Evolutionary conservation across 2,797 vertebrate genomes (phyloP).

Genomic region (Melanogrammus aeglefinus): DNA sequence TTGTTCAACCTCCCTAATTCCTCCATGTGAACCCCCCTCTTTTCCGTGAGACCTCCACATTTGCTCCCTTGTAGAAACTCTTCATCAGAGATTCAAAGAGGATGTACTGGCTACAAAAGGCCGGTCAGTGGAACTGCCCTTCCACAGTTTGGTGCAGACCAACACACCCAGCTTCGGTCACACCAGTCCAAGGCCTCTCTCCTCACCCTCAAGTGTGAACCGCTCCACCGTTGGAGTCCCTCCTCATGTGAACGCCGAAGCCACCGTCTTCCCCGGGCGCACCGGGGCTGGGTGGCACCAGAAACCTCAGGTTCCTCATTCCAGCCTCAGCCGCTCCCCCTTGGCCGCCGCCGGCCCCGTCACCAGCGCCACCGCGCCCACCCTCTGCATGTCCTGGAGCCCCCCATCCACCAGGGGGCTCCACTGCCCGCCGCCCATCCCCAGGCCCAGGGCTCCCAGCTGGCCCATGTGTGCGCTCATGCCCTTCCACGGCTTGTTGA

Average conservation of each 20-base stretch:
- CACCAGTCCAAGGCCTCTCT: too few species aligned
- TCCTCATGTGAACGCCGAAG: conserved; percentile 84
- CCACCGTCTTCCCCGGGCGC: conserved; percentile 84
- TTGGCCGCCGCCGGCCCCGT: conserved; percentile 73
- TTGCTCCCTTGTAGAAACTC: too few species aligned
- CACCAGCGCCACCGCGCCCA: conserved; percentile 82
- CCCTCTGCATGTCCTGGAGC: conserved; percentile 77
- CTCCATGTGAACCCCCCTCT: too few species aligned
- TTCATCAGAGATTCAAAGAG: too few species aligned
- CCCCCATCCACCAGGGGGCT: conserved; percentile 65
- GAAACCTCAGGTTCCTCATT: conserved; percentile 84
- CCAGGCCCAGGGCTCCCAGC: conserved; percentile 57
- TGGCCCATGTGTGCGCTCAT: conserved; percentile 57
- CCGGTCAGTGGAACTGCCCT: too few species aligned
- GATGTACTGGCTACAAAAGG: too few species aligned
- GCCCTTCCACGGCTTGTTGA: conserved; percentile 77
- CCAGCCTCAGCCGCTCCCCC: conserved; percentile 78
- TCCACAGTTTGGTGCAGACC: too few species aligned
- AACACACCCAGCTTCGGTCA: too few species aligned
- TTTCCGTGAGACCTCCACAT: too few species aligned
- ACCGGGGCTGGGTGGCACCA: conserved; percentile 84
- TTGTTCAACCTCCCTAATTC: too few species aligned
- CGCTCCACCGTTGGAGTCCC: conserved; percentile 78
- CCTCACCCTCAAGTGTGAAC: conserved; percentile 90
- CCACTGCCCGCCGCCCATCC: conserved; percentile 62